These are phyloP conservation scores for Cavia aperea DNA, from an alignment of 2,113 vertebrate genomes.

Conservation along the genomic window DNA sequence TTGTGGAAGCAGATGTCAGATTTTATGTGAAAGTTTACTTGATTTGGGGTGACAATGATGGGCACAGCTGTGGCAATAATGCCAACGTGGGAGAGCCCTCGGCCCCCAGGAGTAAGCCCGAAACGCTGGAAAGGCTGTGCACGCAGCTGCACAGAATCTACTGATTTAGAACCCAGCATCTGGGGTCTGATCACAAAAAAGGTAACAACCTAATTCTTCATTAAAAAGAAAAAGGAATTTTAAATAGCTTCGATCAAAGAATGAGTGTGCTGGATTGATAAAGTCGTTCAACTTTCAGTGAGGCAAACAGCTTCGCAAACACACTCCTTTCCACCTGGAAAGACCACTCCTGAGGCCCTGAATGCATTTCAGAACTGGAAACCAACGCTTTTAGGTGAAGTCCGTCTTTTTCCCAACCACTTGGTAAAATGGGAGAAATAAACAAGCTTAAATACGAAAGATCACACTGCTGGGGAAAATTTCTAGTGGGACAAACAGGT, in stretches of 20 bases:
- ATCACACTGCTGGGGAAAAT: neutral
- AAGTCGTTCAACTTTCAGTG: neutral
- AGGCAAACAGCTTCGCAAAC: neutral
- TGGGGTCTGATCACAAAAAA: neutral
- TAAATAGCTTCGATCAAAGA: neutral
- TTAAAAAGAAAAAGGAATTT: neutral
- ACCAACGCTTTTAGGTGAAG: neutral
- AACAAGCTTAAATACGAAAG: conserved; percentile 18
- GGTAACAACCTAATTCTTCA: neutral
- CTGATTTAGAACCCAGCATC: neutral
- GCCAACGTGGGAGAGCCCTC: neutral
- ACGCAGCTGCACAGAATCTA: neutral
- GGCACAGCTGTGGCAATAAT: neutral
- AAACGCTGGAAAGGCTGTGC: neutral
- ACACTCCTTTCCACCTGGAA: conserved; percentile 11
- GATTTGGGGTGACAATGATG: neutral
- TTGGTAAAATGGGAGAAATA: conserved; percentile 26
- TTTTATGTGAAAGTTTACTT: neutral
- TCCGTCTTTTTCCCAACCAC: neutral
- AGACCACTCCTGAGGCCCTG: conserved; percentile 17
- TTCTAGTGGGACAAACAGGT: neutral
- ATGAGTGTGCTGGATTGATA: neutral
- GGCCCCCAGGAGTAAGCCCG: neutral
- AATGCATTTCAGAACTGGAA: neutral
- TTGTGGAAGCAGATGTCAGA: neutral